Conservation (phyloP, 2,797 vertebrate species). For the Squalus acanthias region DNA sequence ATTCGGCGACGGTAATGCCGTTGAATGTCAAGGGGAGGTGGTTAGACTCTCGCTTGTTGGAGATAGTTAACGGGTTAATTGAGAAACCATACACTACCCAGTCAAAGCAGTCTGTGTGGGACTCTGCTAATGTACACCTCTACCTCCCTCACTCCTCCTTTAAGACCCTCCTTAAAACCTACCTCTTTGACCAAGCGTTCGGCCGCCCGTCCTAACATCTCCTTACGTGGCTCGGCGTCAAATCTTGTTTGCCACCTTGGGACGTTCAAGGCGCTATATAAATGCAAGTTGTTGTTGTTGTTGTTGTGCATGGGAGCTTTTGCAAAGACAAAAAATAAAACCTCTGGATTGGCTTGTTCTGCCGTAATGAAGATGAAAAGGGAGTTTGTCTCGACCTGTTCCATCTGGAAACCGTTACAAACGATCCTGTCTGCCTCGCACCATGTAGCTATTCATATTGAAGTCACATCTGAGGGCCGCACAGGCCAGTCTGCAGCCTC, state of each 20-base stretch:
- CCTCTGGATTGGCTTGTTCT: neutral
- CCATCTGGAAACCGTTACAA: constrained; percentile 5
- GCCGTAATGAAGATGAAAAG: neutral
- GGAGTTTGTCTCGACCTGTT: neutral
- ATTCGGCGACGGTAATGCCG: too few relatives aligned
- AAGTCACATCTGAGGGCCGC: neutral
- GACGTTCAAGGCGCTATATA: neutral
- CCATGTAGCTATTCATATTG: neutral
- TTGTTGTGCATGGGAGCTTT: neutral
- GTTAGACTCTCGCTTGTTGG: too few relatives aligned
- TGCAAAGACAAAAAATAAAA: neutral
- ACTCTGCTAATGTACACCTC: neutral
- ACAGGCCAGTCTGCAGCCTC: neutral
- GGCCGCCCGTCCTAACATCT: neutral
- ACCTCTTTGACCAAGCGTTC: neutral
- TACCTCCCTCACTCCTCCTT: neutral
- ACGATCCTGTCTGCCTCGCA: neutral
- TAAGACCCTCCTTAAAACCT: neutral
- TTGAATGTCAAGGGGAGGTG: too few relatives aligned
- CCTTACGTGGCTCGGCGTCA: neutral
- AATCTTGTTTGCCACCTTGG: neutral
- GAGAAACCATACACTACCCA: neutral
- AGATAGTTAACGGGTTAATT: neutral
- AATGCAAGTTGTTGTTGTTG: neutral
- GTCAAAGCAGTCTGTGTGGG: neutral